Base-by-base conservation (phyloP, 2,113 vertebrate genomes). In the Macaca mulatta region DNA sequence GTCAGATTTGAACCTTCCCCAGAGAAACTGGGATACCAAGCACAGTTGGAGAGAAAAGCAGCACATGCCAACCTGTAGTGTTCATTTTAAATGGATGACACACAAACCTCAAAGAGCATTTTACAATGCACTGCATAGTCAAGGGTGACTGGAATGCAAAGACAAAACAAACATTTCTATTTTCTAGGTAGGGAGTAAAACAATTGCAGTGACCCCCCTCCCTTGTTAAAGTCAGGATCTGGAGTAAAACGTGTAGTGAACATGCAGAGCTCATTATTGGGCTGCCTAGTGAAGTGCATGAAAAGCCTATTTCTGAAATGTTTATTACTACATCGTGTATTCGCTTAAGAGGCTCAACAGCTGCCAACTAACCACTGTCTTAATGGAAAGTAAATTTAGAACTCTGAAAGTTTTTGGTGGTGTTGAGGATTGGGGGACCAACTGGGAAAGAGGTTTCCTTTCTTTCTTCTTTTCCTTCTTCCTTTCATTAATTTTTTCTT, bases 331-430 rank as follows among this genome's bases (percentile, higher is more conserved):
- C 90, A 96, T 93, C 81, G 50, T 97, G 97, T 97, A 92, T 92
- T 97, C 95, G 96, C 92, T 94, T 93, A 97, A 97, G 94, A 97
- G 81, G 67, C 80, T 90, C 74, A 95, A 69, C 96, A 97, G 93
- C 96, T 98, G 96, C 96, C 59, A 78, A 97, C 92, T 98, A 97
- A 96, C 97, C 97, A 94, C 95, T 93, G 77, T 94, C 85, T 96
- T 98, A 96, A 97, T 94, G 92, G 96, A 97, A 97, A 98, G 95
- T 97, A 98, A 97, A 98, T 89, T 97, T 88, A 91, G 88, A 67
- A 93, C 89, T 96, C 48, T 79, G 83, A 79, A 97, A 96, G 86
- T 2, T 87, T 91, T 70, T 48, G 43, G 35, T 93, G 77, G 40
- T 90, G 57, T 16, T 45, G 52, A 45, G 59, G 18, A 38, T 32